These are phyloP conservation scores for Ceratothoa steindachneri DNA, from an alignment of 2,888 invertebrate species.

Conservation along the genomic window DNA sequence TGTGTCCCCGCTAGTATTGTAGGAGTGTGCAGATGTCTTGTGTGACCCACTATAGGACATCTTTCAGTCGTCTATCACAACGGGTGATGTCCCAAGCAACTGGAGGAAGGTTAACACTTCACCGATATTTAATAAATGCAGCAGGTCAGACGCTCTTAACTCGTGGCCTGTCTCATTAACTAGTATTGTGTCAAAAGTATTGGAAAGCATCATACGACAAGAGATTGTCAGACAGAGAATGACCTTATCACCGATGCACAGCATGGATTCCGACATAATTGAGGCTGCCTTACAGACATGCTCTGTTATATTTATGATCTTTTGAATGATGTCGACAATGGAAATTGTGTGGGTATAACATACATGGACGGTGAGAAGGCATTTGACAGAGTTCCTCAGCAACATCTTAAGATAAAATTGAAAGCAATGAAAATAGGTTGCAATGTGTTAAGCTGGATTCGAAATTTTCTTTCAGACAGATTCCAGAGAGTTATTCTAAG, in stretches of 20 bases:
- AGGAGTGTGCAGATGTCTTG: not conserved
- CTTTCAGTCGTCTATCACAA: not conserved
- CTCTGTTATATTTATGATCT: not conserved
- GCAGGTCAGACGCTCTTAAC: not conserved
- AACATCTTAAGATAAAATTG: no score
- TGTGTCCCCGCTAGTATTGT: not conserved
- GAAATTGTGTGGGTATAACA: no score
- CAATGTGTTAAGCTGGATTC: no score
- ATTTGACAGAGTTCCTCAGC: no score
- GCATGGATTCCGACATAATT: not conserved
- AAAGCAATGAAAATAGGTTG: no score
- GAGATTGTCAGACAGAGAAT: not conserved
- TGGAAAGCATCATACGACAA: not conserved
- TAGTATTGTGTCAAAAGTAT: not conserved
- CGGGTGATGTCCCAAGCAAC: not conserved
- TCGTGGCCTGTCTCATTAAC: not conserved
- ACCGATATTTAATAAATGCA: not conserved
- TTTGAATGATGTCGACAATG: not conserved
- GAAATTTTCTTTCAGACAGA: no score
- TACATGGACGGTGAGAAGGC: no score
- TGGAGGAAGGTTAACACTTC: not conserved
- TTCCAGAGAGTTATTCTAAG: no score
- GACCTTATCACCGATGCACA: not conserved
- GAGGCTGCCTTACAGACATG: not conserved
- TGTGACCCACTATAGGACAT: not conserved